Evolutionary conservation across 1,140 invertebrate genomes (phyloP).

Genomic region (Pogonognathellus flavescens): DNA sequence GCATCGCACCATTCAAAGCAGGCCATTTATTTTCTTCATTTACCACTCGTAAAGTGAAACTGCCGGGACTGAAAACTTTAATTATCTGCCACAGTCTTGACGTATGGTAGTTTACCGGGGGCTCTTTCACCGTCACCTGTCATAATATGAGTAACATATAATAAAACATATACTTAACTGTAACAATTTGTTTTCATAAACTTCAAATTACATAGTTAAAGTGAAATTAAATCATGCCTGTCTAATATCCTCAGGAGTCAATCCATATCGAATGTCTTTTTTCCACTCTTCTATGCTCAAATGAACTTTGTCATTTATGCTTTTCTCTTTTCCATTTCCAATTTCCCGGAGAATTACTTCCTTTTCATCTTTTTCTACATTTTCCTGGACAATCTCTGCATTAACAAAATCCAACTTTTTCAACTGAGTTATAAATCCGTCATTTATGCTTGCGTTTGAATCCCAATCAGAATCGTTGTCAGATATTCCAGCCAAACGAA

Average conservation of each 20-base stretch:
- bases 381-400: neutral
- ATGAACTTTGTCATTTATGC: neutral
- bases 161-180: neutral
- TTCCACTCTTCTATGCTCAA: neutral
- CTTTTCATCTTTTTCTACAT: neutral
- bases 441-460: neutral
- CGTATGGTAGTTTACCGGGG: neutral
- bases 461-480: conserved; percentile 16
- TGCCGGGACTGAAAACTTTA: neutral
- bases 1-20: neutral
- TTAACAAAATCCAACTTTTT: neutral
- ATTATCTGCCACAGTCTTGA: neutral
- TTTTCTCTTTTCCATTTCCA: neutral
- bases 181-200: neutral
- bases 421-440: neutral
- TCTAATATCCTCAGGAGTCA: conserved; percentile 5
- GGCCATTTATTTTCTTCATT: neutral
- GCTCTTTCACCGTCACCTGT: neutral
- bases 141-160: neutral
- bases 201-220: neutral
- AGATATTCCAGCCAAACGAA: neutral
- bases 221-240: neutral
- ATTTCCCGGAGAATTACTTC: conserved; percentile 22
- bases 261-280: conserved; percentile 5
- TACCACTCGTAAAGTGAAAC: neutral